phyloP scores from a whole-genome alignment of 2,888 invertebrate species.

The Gerris lacustris region DNA sequence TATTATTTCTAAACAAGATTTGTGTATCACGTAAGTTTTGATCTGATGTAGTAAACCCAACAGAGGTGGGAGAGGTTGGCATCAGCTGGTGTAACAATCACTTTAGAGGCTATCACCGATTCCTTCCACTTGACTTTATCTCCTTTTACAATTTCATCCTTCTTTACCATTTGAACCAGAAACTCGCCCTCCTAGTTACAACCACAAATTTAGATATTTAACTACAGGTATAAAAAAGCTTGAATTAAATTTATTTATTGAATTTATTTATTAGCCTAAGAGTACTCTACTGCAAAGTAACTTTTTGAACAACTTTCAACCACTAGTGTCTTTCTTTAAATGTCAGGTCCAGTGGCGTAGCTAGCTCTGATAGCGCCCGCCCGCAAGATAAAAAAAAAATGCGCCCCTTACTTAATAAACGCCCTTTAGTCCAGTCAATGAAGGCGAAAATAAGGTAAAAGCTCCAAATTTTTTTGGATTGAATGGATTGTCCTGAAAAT shows the following conservation, averaged over 20 bases:
- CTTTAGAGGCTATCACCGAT: background rate
- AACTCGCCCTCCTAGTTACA: too few species aligned
- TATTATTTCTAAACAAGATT: too few species aligned
- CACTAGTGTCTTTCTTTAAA: background rate
- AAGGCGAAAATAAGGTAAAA: too few species aligned
- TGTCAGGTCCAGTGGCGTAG: too few species aligned
- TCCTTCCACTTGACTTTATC: background rate
- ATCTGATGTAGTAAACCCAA: background rate
- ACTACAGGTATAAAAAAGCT: background rate
- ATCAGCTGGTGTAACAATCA: background rate
- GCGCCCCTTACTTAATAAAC: too few species aligned
- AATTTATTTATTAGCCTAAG: background rate
- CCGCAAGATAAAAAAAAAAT: too few species aligned
- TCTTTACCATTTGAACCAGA: too few species aligned
- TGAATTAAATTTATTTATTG: background rate
- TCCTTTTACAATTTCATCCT: background rate
- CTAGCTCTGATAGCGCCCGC: too few species aligned
- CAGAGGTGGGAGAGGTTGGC: background rate
- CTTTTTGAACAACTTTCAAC: background rate
- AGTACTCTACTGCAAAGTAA: background rate
- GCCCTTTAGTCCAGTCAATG: too few species aligned
- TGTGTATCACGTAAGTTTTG: background rate
- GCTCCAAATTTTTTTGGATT: too few species aligned
- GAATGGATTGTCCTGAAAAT: too few species aligned
- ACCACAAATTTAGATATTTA: background rate